Evolutionary conservation across 2,113 vertebrate species (phyloP).

Genomic region (Odocoileus virginianus): DNA sequence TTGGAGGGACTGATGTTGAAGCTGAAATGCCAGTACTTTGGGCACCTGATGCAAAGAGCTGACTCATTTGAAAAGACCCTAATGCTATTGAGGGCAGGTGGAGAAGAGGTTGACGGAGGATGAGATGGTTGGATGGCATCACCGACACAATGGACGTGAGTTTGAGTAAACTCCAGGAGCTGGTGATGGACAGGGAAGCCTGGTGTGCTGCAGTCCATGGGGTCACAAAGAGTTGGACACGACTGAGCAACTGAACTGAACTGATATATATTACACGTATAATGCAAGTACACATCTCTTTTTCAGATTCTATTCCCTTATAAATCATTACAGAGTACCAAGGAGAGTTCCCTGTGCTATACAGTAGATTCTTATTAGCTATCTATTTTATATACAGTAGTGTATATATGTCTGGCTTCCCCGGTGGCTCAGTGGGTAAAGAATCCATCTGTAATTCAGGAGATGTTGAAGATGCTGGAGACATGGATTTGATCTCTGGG

Average conservation of each 20-base stretch:
- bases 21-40: not conserved
- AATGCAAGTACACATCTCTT: not conserved
- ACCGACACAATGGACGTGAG: not conserved
- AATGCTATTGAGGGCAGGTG: not conserved
- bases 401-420: not conserved
- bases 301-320: not conserved
- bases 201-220: not conserved
- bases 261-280: not conserved
- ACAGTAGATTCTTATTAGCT: not conserved
- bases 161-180: not conserved
- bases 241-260: not conserved
- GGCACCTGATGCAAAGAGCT: not conserved
- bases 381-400: not conserved
- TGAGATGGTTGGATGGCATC: not conserved
- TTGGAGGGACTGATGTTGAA: not conserved
- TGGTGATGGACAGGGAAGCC: not conserved
- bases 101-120: not conserved
- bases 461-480: not conserved
- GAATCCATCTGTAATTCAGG: not conserved
- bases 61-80: not conserved
- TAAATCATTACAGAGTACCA: not conserved
- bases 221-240: not conserved
- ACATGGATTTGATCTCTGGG: not conserved
- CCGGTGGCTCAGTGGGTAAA: not conserved
- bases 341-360: not conserved